A percentile compares a stretch with the other conserved stretches of the same genome.
phyloP scores from a whole-genome alignment of 2,888 invertebrate genomes.

The Orgyia antiqua region DNA sequence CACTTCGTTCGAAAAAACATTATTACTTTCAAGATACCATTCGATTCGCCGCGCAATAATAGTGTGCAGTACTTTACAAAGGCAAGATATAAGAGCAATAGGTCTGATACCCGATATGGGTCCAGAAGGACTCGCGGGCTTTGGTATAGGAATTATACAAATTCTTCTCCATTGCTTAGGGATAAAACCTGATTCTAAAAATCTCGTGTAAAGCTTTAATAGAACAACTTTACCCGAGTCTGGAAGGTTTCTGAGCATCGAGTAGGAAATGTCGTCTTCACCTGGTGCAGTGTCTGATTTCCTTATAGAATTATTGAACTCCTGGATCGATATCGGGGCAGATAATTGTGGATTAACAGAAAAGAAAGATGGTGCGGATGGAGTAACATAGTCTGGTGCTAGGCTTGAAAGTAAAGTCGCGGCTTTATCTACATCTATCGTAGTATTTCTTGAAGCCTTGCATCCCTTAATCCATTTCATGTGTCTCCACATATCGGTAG shows the following conservation, averaged over 20 bases:
- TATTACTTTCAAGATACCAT: too few species aligned
- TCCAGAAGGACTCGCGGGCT: too few species aligned
- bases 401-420: not conserved
- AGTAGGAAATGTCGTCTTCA: not conserved
- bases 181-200: not conserved
- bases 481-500: not conserved
- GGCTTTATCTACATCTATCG: not conserved
- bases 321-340: not conserved
- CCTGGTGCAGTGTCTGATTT: too few species aligned
- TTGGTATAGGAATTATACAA: too few species aligned
- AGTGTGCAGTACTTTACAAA: too few species aligned
- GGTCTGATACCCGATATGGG: too few species aligned
- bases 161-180: conserved; percentile 1
- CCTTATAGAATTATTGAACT: not conserved
- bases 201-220: not conserved
- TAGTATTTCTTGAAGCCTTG: not conserved
- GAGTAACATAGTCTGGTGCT: not conserved
- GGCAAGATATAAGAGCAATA: too few species aligned
- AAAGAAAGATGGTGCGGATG: not conserved
- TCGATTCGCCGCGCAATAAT: too few species aligned
- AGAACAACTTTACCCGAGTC: not conserved
- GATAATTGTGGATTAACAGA: not conserved
- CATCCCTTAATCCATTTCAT: conserved; percentile 1
- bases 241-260: not conserved
- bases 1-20: too few species aligned